Conservation (phyloP, 2,113 vertebrate genomes). For the Menidia beryllina region DNA sequence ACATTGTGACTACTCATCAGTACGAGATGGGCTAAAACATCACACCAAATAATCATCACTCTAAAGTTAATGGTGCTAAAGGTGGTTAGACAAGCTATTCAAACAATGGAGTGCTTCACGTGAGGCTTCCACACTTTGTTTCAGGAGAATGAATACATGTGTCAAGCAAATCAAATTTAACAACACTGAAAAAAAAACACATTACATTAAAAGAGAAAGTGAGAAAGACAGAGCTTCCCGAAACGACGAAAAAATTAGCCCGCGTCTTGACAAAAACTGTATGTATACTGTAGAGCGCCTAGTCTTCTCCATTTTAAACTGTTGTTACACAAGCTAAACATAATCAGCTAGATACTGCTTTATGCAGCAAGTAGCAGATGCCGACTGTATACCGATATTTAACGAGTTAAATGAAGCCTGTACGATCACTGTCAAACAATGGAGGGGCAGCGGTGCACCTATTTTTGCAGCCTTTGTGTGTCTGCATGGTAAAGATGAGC, state of each 20-base stretch:
- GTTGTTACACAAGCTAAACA: neutral
- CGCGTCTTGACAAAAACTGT: neutral
- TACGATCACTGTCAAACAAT: conserved; percentile 22
- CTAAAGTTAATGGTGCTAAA: no score
- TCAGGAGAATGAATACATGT: no score
- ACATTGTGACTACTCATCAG: no score
- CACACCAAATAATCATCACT: neutral
- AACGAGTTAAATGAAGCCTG: conserved; percentile 10
- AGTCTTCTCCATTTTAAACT: neutral
- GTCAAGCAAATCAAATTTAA: neutral
- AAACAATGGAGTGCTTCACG: no score
- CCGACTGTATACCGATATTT: neutral
- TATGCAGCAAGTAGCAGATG: neutral
- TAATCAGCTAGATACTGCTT: neutral
- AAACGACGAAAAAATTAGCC: neutral
- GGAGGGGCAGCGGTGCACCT: conserved; percentile 30
- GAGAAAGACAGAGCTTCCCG: neutral
- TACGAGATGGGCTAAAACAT: no score
- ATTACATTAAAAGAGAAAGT: neutral
- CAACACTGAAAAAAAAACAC: neutral
- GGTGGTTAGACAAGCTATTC: no score
- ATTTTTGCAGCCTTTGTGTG: conserved; percentile 67
- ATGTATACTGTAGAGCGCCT: neutral
- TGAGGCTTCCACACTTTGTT: no score
- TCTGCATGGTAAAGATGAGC: conserved; percentile 69